Base-by-base conservation (phyloP, 2,888 invertebrate genomes). In the Drosophila fungiperda region DNA sequence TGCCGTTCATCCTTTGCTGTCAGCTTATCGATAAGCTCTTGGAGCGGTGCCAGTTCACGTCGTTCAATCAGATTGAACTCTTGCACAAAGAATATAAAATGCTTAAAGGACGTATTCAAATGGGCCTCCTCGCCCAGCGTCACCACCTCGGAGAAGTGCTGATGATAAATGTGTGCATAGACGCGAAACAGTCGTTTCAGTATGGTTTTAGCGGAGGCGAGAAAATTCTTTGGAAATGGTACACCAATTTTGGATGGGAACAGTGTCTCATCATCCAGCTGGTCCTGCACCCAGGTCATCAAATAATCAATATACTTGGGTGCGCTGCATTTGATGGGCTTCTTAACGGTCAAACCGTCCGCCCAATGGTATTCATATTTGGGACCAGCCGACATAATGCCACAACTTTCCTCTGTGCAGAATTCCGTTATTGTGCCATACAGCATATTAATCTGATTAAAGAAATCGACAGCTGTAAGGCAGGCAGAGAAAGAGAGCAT, bases 321-420 rank as follows among this genome's bases (percentile, higher is more conserved):
- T 63, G 99, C 99, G 55, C 99, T 99, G 94, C 99, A 99, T 94
- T 99, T 99, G 90, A 99, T 99, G 50, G 99, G 99, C 93, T 99
- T 99, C 93, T 99, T 98, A 33, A 99, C 98, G 0, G 98, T 98
- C 91, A 98, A 97, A 0, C 99, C 99, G 94, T 99, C 99, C 0
- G 99, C 99, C 99, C 99, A 99, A 94, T 99, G 99, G 94, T 99
- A 99, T 94, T 99, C 99, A 93, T 99, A 99, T 94, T 99, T 99
- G 77, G 99, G 99, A 50, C 99, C 99, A 17, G 99, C 99, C 12
- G 98, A 99, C 99, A 99, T 99, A 85, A 99, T 98, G 12, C 97
- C 96, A 94, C 98, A 99, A 81, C 97, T 97, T 91, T 98, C 98
- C 93, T 99, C 98, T 5, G 99, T 98, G 93, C 99, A 99, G 94